Evolutionary conservation across 2,797 vertebrate species (phyloP), one percentile per base, ranked within the genome.

Genomic region (Xyrichtys novacula): DNA sequence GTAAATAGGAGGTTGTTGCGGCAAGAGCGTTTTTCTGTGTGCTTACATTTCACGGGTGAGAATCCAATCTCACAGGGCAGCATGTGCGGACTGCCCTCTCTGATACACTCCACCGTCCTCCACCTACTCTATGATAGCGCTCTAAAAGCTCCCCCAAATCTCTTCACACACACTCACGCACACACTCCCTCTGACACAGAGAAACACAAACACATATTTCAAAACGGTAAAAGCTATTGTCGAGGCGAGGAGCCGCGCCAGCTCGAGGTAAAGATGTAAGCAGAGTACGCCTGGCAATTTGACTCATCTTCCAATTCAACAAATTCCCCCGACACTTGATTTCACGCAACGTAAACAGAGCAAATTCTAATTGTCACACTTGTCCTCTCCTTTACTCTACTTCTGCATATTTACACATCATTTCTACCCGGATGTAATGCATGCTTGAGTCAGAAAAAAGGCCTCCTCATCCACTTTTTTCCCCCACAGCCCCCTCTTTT

Each of bases 31-130:
- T 87, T 83, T 76, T 71, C 82, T 84, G 84, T 88, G 88, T 82
- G 84, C 91, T 92, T 88, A 90, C 90, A 93, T 92, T 93, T 91
- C 87, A 91, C 58, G 89, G 88, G 83, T 91, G 86, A 92, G 89
- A 90, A 92, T 92, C 89, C 90, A 90, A 92, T 93, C 89, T 92
- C 68, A 23, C 85, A 74, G 89, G 87, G 85, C 84, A 84, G 86
- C 81, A 68, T 83, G 84, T 76, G 81, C 61, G 61, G 85, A 86
- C 89, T 84, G 85, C 80, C 86, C 86, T 87, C 81, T 77, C 81
- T 79, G 83, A 88, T 85, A 76, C 87, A 85, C 87, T 84, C 85
- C 83, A 52, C 71, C 81, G 78, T 88, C 86, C 89, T 88, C 83
- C 87, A 85, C 87, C 89, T 89, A 81, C 85, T 87, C 86, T 80